Base-by-base conservation (phyloP, 2,113 vertebrate genomes). In the Microcebus murinus region DNA sequence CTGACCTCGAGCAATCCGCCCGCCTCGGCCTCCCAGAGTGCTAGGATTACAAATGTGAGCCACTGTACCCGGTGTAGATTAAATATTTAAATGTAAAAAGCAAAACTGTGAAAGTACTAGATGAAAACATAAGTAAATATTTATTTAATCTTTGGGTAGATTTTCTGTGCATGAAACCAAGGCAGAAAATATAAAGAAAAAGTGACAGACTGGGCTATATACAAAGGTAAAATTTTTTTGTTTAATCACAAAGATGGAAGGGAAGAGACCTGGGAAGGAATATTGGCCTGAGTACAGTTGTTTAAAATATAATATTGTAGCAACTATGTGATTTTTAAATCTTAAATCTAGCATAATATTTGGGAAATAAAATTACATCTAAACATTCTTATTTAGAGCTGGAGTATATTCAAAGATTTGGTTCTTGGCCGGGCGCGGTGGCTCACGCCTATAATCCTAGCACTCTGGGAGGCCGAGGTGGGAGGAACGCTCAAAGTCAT, bases 181-280 rank as follows among this genome's bases (percentile, higher is more conserved):
- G 82, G 92, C n/a, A 95, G 71, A 96, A 96, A 94, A 39, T 29
- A 11, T 91, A 70, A 93, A 90, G 79, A 55, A 95, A 94, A 96
- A 94, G 31, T 73, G 85, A 88, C 77, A 91, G 77, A 88, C 93
- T 91, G 50, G 36, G 23, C 52, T 79, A 89, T 83, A 73, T 76
- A 14, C 85, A 95, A 95, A 91, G 67, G 45, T 89, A 63, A 80
- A 88, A 57, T 14, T 79, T 81, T 39, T 91, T 36, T 88, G 34
- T 91, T 90, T 93, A 94, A 87, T 82, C 59, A 83, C 34, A 93
- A 55, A 76, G 45, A 67, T 74, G 39, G 9, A 93, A 93, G 57
- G 21, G 63, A 71, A 87, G 89, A 73, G 71, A 39, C 42, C 13
- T 39, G 42, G 50, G 87, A 76, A 70, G 36, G 71, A 88, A 61